phyloP scores from a whole-genome alignment of 2,797 vertebrate species.

The Falco biarmicus region DNA sequence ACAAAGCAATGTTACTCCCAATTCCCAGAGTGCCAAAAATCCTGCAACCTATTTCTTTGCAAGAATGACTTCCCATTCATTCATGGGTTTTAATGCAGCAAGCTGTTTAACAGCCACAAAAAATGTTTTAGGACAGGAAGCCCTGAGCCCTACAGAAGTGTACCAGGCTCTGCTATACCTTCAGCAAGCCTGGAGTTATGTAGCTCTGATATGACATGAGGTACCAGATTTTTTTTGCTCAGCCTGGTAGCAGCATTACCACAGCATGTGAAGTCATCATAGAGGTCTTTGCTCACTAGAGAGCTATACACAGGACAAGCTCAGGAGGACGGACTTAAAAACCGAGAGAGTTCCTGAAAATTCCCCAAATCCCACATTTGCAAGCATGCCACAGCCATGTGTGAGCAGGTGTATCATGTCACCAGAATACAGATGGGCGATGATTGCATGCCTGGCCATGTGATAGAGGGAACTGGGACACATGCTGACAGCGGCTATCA shows the following conservation, averaged over 20 bases:
- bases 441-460: neutral
- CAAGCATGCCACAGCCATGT: fast-evolving
- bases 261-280: fast-evolving
- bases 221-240: neutral
- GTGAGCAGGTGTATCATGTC: neutral
- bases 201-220: neutral
- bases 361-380: neutral
- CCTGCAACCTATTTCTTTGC: slow-evolving; percentile 25
- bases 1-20: slow-evolving; percentile 32
- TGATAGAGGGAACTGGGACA: neutral
- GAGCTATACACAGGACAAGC: neutral
- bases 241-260: neutral
- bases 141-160: neutral
- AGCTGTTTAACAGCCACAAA: slow-evolving; percentile 35
- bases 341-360: fast-evolving
- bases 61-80: neutral
- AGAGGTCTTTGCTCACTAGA: neutral
- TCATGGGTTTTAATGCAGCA: slow-evolving; percentile 14
- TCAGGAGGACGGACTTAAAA: neutral
- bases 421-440: neutral
- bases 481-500: neutral
- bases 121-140: neutral
- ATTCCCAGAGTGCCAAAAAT: slow-evolving; percentile 41
- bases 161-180: neutral
- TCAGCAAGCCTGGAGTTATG: neutral